Percentiles rank a stretch among this genome's conserved stretches.
phyloP scores from a whole-genome alignment of 2,888 invertebrate species.

The Lottia scabra region DNA sequence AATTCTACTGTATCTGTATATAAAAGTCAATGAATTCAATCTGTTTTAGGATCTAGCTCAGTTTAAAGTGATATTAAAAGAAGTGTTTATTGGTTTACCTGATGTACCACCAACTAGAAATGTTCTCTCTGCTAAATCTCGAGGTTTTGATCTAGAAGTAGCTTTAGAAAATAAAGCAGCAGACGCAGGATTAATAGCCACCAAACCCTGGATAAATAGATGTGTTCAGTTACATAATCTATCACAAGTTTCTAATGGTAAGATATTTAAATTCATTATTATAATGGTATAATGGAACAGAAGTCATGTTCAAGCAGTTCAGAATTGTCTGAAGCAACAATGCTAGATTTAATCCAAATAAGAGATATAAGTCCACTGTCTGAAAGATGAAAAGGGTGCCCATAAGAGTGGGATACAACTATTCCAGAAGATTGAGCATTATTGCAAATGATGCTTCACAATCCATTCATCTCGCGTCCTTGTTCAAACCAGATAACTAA shows the following conservation, averaged over 20 bases:
- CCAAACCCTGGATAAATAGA: slow-evolving; percentile 66
- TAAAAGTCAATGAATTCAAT: not conserved
- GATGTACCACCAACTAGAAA: slow-evolving; percentile 48
- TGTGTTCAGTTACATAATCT: slow-evolving; percentile 65
- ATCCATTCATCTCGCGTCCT: too few relatives aligned
- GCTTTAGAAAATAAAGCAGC: slow-evolving; percentile 57
- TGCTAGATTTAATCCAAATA: too few relatives aligned
- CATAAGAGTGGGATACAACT: too few relatives aligned
- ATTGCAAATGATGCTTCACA: too few relatives aligned
- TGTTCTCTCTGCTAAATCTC: slow-evolving; percentile 46
- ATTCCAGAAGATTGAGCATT: too few relatives aligned
- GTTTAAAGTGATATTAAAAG: slow-evolving; percentile 62
- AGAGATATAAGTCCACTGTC: too few relatives aligned
- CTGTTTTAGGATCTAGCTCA: slow-evolving; percentile 54
- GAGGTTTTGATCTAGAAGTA: slow-evolving; percentile 55
- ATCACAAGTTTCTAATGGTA: slow-evolving; percentile 65
- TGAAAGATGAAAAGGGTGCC: too few relatives aligned
- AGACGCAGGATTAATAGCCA: slow-evolving; percentile 59
- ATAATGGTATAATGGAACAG: too few relatives aligned
- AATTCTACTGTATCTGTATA: too few relatives aligned
- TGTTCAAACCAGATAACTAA: too few relatives aligned
- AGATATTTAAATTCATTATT: slow-evolving; percentile 5
- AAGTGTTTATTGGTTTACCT: slow-evolving; percentile 64
- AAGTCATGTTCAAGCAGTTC: too few relatives aligned
- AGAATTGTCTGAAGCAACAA: too few relatives aligned